Evolutionary conservation across 2,888 invertebrate species (phyloP), one percentile per base, ranked within the genome.

Genomic region (Dicyrtomina minuta): DNA sequence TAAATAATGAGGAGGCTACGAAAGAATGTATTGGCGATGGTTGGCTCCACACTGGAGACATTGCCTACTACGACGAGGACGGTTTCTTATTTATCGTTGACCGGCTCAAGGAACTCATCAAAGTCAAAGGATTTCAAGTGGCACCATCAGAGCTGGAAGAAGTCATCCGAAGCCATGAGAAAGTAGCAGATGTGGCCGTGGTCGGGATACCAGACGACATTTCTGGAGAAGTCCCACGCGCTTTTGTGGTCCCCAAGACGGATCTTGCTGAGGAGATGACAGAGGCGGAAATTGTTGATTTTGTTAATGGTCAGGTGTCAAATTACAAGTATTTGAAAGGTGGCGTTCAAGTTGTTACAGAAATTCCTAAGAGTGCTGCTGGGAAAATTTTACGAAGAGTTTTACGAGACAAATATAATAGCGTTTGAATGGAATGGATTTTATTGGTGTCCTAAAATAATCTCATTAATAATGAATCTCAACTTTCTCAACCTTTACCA

Each of bases 131-230:
- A 72, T 88, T 90, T 80, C 68, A 68, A 53, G 69, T 69, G 39
- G 88, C 94, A 10, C 95, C 95, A 24, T 93, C 94, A 0, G 95
- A 95, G 81, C 81, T 95, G 33, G 94, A 95, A 81, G 88, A 85
- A 61, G 79, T 91, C 3, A 80, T 93, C 1, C 85, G 90, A 71
- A 85, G 86, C 51, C 89, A 91, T 81, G 89, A 91, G 0, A 86
- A 85, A 26, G 85, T 96, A 0, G 81, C 84, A 13, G 95, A 96
- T 78, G 92, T 89, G 0, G 94, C 90, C 0, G 93, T 96, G 0
- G 84, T 94, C 71, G 93, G 93, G 0, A 81, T 90, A 15, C 87
- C 89, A 0, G 88, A 92, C 79, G 82, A 84, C 0, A 81, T 82
- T 15, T 84, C 84, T 49, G 93, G 93, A 6, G 92, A 93, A 82